Evolutionary conservation across 2,888 invertebrate genomes (phyloP).

Genomic region (Campoletis raptor): DNA sequence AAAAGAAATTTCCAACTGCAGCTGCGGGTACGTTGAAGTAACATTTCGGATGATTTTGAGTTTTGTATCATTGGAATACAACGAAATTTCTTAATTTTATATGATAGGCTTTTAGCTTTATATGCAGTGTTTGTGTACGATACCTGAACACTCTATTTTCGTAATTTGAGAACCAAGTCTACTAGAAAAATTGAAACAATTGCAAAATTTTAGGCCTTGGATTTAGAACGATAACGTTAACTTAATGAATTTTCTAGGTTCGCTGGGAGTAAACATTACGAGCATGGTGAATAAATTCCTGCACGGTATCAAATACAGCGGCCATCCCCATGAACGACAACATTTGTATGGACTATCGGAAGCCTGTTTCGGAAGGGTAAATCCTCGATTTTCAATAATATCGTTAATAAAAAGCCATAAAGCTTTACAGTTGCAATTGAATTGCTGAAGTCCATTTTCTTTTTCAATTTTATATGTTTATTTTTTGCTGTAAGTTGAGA

Average conservation of each 20-base stretch:
- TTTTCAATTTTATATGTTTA: not conserved
- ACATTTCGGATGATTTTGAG: not conserved
- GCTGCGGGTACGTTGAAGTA: slow-evolving; percentile 80
- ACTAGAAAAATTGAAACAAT: slow-evolving; percentile 2
- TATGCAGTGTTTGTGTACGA: not conserved
- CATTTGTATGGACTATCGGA: slow-evolving; percentile 90
- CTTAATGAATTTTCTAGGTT: slow-evolving; percentile 85
- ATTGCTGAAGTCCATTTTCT: slow-evolving; percentile 24
- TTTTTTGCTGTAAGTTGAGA: not conserved
- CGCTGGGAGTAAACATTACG: slow-evolving; percentile 88
- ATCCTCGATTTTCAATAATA: not conserved
- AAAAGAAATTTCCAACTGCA: slow-evolving; percentile 90
- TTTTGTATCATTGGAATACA: not conserved
- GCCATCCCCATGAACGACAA: slow-evolving; percentile 89
- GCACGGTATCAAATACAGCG: slow-evolving; percentile 90
- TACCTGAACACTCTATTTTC: not conserved
- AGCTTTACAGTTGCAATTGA: not conserved
- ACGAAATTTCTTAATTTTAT: not conserved
- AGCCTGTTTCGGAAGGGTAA: slow-evolving; percentile 89
- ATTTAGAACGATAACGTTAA: not conserved
- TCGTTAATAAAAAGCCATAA: not conserved
- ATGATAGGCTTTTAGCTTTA: too few relatives aligned
- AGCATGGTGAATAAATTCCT: slow-evolving; percentile 88
- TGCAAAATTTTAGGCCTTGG: not conserved
- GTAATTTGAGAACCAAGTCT: not conserved